Evolutionary conservation across 2,113 vertebrate species (phyloP).

Genomic region (Fulica atra): DNA sequence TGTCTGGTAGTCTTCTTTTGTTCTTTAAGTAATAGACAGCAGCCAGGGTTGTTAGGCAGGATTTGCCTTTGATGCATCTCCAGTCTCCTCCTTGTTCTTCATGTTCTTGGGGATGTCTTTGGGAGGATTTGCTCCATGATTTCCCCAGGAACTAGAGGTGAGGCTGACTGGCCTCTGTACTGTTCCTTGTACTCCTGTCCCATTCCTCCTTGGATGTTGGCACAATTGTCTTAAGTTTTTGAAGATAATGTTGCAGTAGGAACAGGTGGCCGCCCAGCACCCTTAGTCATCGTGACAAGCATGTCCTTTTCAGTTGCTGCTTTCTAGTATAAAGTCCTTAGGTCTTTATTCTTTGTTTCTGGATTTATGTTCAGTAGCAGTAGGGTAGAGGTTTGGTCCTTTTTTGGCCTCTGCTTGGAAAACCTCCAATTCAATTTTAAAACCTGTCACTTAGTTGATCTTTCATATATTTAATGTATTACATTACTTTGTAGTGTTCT

Average conservation of each 20-base stretch:
- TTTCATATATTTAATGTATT: background rate
- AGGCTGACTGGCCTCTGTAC: background rate
- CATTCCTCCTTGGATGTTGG: background rate
- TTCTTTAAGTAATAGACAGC: background rate
- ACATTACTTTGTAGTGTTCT: background rate
- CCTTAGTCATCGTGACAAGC: rapidly evolving
- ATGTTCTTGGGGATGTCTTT: background rate
- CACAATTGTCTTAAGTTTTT: background rate
- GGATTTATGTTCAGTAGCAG: background rate
- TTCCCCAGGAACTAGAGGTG: background rate
- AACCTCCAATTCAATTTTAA: conserved; percentile 20
- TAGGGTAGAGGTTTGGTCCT: background rate
- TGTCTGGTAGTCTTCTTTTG: background rate
- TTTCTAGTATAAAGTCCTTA: background rate
- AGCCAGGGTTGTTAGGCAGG: background rate
- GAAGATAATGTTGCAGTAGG: background rate
- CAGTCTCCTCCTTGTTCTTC: background rate
- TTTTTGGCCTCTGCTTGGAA: background rate
- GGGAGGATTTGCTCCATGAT: background rate
- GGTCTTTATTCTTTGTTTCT: background rate
- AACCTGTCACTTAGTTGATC: conserved; percentile 1
- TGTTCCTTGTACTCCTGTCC: background rate
- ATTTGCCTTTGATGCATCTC: background rate
- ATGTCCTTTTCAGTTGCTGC: background rate
- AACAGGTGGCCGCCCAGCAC: background rate